Evolutionary conservation across 2,113 vertebrate genomes (phyloP).

Genomic region (Melanerpes formicivorus): DNA sequence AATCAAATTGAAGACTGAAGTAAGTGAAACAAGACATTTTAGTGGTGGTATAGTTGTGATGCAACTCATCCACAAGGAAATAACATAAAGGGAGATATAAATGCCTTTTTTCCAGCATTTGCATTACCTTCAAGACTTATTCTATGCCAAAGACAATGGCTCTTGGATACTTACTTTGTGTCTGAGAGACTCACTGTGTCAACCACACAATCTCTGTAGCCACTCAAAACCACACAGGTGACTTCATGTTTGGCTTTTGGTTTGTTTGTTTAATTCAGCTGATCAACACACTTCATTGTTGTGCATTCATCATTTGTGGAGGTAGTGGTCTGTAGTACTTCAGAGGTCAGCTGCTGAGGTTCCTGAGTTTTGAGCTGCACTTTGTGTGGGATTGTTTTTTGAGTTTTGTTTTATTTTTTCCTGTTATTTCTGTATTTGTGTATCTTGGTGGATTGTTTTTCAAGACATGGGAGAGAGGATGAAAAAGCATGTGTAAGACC

Average conservation of each 20-base stretch:
- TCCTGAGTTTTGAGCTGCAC: not conserved
- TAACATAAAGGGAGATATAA: not conserved
- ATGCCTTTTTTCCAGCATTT: not conserved
- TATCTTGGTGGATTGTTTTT: not conserved
- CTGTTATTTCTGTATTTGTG: not conserved
- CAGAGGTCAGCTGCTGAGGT: not conserved
- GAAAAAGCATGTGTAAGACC: not conserved
- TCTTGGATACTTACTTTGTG: not conserved
- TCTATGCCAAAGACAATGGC: not conserved
- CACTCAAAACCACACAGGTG: not conserved
- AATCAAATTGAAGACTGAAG: not conserved
- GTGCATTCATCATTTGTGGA: not conserved
- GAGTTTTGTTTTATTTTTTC: not conserved
- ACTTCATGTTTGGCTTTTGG: not conserved
- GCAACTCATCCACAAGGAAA: not conserved
- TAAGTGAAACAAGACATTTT: not conserved
- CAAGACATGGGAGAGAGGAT: not conserved
- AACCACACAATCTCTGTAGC: not conserved
- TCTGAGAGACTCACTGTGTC: not conserved
- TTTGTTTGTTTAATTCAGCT: not conserved
- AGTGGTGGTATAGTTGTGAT: not conserved
- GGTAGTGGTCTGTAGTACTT: not conserved
- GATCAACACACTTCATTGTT: not conserved
- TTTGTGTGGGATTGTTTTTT: not conserved
- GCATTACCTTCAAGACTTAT: not conserved